A percentile compares a stretch with the other conserved stretches of the same genome.
phyloP scores from a whole-genome alignment of 1,140 invertebrate species.

The Cephus cinctus region DNA sequence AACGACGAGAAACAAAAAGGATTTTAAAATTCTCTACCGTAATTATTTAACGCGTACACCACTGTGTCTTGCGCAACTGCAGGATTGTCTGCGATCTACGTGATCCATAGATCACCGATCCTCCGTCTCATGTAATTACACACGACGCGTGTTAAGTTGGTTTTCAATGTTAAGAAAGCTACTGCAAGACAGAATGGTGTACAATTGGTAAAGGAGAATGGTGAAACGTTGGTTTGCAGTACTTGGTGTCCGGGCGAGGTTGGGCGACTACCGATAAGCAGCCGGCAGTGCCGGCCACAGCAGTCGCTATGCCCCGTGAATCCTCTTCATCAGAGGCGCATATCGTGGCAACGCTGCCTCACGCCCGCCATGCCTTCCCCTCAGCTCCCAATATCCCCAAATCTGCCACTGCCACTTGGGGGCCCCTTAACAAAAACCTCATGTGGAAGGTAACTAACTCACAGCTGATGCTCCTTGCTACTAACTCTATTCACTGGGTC shows the following conservation, averaged over 20 bases:
- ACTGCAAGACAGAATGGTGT: no score
- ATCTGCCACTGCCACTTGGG: conserved; percentile 65
- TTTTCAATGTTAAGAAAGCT: no score
- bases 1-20: no score
- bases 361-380: conserved; percentile 60
- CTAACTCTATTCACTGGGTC: conserved; percentile 1
- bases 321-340: conserved; percentile 48
- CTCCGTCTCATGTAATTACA: no score
- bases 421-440: conserved; percentile 66
- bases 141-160: no score
- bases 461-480: conserved; percentile 23
- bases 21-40: no score
- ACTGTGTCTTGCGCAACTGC: no score
- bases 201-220: conserved; percentile 37
- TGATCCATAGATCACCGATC: no score
- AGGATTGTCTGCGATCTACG: no score
- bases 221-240: conserved; percentile 52
- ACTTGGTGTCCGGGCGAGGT: conserved; percentile 54
- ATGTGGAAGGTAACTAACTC: conserved; percentile 66
- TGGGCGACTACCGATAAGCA: conserved; percentile 52
- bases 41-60: no score
- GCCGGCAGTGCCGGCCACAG: conserved; percentile 20
- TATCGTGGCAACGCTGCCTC: conserved; percentile 58
- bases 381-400: conserved; percentile 63
- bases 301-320: conserved; percentile 40